Evolutionary conservation across 2,888 invertebrate genomes (phyloP).

Genomic region (Hedychridium roseum): DNA sequence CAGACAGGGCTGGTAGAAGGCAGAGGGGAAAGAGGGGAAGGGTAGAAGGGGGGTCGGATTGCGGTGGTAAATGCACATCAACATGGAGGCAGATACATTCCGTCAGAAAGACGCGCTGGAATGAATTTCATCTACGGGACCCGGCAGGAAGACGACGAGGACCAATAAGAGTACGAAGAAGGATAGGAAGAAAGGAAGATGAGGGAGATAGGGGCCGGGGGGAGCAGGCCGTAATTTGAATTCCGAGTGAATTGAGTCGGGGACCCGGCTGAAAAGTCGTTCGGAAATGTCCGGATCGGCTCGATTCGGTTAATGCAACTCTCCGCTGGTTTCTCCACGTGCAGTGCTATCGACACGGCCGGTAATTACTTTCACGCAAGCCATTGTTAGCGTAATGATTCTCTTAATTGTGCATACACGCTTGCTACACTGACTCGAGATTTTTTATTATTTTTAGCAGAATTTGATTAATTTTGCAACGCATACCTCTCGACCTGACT

Average conservation of each 20-base stretch:
- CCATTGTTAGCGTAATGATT: too few species aligned
- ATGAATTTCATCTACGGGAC: conserved; percentile 10
- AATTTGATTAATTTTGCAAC: too few species aligned
- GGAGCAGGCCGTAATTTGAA: conserved; percentile 50
- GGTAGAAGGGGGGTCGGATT: too few species aligned
- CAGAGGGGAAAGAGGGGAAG: too few species aligned
- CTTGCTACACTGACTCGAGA: too few species aligned
- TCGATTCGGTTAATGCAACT: conserved; percentile 33
- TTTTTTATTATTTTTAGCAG: too few species aligned
- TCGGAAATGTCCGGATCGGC: conserved; percentile 40
- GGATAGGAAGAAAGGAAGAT: conserved; percentile 19
- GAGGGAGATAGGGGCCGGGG: conserved; percentile 21
- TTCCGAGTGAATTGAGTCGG: conserved; percentile 56
- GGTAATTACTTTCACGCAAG: too few species aligned
- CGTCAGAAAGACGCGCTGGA: conserved; percentile 7
- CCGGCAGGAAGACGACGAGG: conserved; percentile 23
- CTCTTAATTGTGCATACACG: too few species aligned
- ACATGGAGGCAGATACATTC: conserved; percentile 10
- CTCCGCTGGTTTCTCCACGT: too few species aligned
- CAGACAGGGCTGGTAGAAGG: too few species aligned
- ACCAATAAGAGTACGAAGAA: conserved; percentile 11
- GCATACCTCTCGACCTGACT: too few species aligned
- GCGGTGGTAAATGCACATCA: conserved; percentile 1
- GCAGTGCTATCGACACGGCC: too few species aligned
- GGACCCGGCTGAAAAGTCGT: conserved; percentile 43